Conservation (phyloP, 2,113 vertebrate genomes). For the Tachuris rubrigastra region DNA sequence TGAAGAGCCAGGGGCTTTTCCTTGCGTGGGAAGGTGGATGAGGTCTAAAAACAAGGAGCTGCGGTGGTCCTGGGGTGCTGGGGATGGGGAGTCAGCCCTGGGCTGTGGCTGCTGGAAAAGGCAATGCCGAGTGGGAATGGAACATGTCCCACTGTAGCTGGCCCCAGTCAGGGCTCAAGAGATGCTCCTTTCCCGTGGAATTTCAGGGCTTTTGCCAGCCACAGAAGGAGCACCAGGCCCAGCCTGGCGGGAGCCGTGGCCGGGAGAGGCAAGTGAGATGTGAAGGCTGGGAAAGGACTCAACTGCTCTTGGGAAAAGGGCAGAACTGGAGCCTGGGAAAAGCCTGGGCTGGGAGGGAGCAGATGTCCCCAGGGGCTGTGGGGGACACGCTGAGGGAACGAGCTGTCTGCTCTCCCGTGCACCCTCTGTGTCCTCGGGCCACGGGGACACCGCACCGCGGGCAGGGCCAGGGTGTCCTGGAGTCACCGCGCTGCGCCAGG, state of each 20-base stretch:
- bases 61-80: not conserved
- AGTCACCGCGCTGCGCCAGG: fast-evolving
- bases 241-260: not conserved
- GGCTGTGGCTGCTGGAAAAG: not conserved
- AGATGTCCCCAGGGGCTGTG: not conserved
- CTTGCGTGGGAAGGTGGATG: fast-evolving
- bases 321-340: constrained; percentile 36
- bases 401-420: not conserved
- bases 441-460: fast-evolving
- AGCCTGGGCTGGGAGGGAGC: not conserved
- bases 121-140: not conserved
- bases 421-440: fast-evolving
- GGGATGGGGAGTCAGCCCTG: not conserved
- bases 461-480: fast-evolving
- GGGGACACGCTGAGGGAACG: fast-evolving
- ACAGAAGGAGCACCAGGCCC: not conserved
- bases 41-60: not conserved
- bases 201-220: not conserved
- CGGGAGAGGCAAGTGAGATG: not conserved
- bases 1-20: not conserved
- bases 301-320: not conserved
- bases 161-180: not conserved
- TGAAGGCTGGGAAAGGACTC: not conserved
- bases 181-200: not conserved
- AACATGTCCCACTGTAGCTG: fast-evolving